Base-by-base conservation (phyloP, 2,113 vertebrate species). In the Pseudonaja textilis region DNA sequence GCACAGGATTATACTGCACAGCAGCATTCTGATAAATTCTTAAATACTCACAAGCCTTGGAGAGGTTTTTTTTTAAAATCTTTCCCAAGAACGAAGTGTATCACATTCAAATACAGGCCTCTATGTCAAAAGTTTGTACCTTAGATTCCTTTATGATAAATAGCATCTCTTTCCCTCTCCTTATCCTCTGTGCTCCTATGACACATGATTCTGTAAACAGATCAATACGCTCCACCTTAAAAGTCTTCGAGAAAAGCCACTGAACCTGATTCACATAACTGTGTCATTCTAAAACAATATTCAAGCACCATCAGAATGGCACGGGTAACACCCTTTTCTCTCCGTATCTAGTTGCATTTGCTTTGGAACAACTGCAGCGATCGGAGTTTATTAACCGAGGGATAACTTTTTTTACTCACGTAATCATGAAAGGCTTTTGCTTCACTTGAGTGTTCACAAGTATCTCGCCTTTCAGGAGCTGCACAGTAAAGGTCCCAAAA, bases 401-500 rank as follows among this genome's bases (percentile, higher is more conserved):
- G 96, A 98, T 96, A 97, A 97, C 96, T 95, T 92, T 95, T 96
- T 96, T 98, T 34, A 99, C 99, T 99, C 98, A 99, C 99, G 12
- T 99, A 99, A 98, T 99, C 99, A 97, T 99, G 99, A 98, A 99
- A 99, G 97, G 99, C 99, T 97, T 99, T 99, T 16, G 99, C 99
- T 98, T 99, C 99, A 93, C 99, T 99, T 95, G 99, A 99, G 97
- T 99, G 99, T 98, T 99, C 99, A 98, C 99, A 99, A 97, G 99
- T 99, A 97, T 99, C 99, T 98, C 99, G 97, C 96, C 99, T 99
- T 98, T 99, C 99, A 54, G 99, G 99, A 95, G 99, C 99, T 90
- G 99, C 99, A 96, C 99, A 99, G 98, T 99, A 99, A 96, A 99
- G 98, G 98, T 99, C 99, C 99, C 99, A 99, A 97, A 99, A 99